Percentiles rank a stretch among this genome's conserved stretches.
These are phyloP conservation scores for Clarias batrachus DNA, from an alignment of 2,113 vertebrate genomes.

Conservation along the genomic window DNA sequence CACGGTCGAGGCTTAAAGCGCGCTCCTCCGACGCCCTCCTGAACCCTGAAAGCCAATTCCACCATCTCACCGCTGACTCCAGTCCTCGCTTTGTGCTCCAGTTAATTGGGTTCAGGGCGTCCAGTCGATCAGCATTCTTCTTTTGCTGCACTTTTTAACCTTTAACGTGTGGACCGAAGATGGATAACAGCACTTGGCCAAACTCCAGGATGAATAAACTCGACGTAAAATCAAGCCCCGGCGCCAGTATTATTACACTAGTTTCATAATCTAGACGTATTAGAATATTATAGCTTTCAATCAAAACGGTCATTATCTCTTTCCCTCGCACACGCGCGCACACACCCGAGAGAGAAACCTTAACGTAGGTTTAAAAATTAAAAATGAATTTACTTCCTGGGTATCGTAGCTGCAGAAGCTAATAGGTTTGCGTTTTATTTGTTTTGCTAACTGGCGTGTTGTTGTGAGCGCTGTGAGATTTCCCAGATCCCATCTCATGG, in stretches of 20 bases:
- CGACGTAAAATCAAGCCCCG: not conserved
- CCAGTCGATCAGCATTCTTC: not conserved
- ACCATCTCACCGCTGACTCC: not conserved
- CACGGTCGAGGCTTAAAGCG: not conserved
- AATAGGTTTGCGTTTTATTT: not conserved
- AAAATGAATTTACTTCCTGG: not conserved
- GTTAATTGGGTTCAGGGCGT: not conserved
- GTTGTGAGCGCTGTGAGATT: not conserved
- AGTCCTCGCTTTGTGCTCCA: not conserved
- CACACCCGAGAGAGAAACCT: not conserved
- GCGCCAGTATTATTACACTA: not conserved
- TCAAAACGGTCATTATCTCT: too few species aligned
- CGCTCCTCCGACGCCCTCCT: not conserved
- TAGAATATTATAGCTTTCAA: not conserved
- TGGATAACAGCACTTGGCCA: not conserved
- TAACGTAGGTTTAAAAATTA: not conserved
- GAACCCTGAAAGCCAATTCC: conserved; percentile 6
- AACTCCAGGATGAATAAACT: not conserved
- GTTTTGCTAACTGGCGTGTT: not conserved
- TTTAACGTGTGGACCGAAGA: not conserved
- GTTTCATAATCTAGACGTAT: not conserved
- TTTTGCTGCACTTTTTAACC: not conserved
- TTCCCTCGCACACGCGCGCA: too few species aligned
- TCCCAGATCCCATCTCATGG: not conserved
- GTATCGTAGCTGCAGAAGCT: not conserved